Percentiles rank a stretch among this genome's conserved stretches.
Evolutionary conservation across 2,797 vertebrate genomes (phyloP).

Genomic region (Coranthus polyacanthus): DNA sequence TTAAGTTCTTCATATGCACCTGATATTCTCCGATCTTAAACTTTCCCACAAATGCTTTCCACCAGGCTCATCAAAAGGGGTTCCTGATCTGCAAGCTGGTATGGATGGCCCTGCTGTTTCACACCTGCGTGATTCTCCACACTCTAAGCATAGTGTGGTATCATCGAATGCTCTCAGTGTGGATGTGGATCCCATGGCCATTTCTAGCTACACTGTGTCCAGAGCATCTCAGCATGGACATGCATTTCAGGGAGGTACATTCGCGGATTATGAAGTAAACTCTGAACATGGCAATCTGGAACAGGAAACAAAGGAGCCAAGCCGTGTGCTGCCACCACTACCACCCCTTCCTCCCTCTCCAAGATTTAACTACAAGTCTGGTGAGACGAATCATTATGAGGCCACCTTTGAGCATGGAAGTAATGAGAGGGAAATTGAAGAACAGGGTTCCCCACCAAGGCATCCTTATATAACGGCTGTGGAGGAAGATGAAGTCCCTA

Average conservation of each 20-base stretch:
- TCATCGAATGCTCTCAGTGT: background rate
- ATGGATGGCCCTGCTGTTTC: conserved; percentile 1
- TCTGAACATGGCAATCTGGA: background rate
- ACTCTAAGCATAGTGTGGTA: background rate
- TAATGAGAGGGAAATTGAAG: conserved; percentile 32
- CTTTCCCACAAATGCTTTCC: background rate
- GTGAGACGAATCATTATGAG: conserved; percentile 15
- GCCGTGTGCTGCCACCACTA: fast-evolving
- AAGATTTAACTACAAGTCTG: conserved; percentile 13
- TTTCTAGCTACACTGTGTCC: background rate
- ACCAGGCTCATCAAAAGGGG: conserved; percentile 19
- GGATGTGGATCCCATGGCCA: background rate
- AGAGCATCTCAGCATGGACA: background rate
- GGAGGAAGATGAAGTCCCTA: background rate
- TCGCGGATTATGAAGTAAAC: background rate
- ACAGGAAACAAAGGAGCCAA: background rate
- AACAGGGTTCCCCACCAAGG: background rate
- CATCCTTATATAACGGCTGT: background rate
- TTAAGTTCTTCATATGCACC: background rate
- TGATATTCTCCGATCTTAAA: background rate
- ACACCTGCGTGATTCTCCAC: background rate
- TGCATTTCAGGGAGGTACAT: conserved; percentile 10
- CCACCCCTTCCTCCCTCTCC: background rate
- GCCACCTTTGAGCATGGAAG: conserved; percentile 20
- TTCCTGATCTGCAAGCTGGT: background rate